Evolutionary conservation across 2,797 vertebrate genomes (phyloP).

Genomic region (Aulostomus chinensis): DNA sequence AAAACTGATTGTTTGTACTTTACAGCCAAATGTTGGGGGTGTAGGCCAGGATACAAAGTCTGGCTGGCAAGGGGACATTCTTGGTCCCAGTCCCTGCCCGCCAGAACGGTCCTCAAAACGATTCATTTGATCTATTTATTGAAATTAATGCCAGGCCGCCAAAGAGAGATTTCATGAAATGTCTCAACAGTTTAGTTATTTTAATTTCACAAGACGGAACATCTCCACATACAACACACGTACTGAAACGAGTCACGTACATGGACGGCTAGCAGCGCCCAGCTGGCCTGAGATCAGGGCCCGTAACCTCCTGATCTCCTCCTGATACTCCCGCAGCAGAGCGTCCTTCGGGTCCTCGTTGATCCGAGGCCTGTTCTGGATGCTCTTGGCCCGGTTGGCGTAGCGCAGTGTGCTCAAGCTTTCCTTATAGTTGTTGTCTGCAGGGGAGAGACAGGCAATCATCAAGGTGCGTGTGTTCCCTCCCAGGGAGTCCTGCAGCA

Average conservation of each 20-base stretch:
- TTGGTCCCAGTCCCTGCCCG: too few relatives aligned
- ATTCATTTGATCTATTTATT: too few relatives aligned
- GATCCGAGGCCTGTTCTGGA: conserved; percentile 89
- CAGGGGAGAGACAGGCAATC: conserved; percentile 90
- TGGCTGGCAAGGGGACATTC: too few relatives aligned
- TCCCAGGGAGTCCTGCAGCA: conserved; percentile 92
- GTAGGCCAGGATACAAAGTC: too few relatives aligned
- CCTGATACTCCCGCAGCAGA: conserved; percentile 89
- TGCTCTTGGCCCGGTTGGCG: conserved; percentile 87
- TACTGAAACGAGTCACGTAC: conserved; percentile 65
- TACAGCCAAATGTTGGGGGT: too few relatives aligned
- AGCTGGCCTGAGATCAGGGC: conserved; percentile 83
- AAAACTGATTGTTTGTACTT: too few relatives aligned
- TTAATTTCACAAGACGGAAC: too few relatives aligned
- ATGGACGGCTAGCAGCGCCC: conserved; percentile 53
- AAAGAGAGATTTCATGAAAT: too few relatives aligned
- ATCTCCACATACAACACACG: too few relatives aligned
- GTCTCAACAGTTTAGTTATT: too few relatives aligned
- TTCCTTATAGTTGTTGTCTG: conserved; percentile 90
- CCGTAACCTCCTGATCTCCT: conserved; percentile 88
- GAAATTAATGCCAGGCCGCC: too few relatives aligned
- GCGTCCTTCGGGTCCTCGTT: conserved; percentile 93
- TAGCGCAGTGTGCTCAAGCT: conserved; percentile 89
- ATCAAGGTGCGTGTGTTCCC: conserved; percentile 91
- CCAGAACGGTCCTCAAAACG: too few relatives aligned